Base-by-base conservation (phyloP, 2,888 invertebrate genomes). In the Xanthorhoe designata region DNA sequence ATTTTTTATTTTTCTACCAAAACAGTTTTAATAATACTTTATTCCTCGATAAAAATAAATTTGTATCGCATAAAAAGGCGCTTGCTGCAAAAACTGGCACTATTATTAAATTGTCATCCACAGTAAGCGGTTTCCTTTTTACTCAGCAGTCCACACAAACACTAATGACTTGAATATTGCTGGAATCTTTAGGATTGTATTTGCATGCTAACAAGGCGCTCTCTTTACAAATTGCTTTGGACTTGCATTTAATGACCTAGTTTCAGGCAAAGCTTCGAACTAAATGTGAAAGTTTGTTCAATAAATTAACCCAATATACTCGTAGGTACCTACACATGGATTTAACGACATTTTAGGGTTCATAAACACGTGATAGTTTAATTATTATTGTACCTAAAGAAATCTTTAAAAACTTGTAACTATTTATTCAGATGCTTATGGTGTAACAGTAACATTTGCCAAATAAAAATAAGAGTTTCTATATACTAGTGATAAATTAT, bases 121-220 rank as follows among this genome's bases (percentile, higher is more conserved):
- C 78, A 76, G 71, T 77, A 66, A 58, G 69, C 57, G 73, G 70
- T 70, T 59, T 73, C 77, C 81, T 85, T 86, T 86, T 85, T 86
- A 82, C 84, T 78, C 75, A 81, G 82, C 81, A 81, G 79, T 83
- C 76, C 76, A 77, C 77, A 79, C 85, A 86, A 88, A 85, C 85
- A 84, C 87, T 89, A 89, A 88, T 86, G 87, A 83, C 85, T 84
- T 74, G 85, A 87, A 85, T 87, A 89, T 87, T 86, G 82, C 80
- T 76, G 72, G 78, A 86, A 87, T 87, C 88, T 86, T 83, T 78
- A 76, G 84, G 79, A 84, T 83, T 84, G 84, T 78, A 87, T 88
- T 89, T 86, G 86, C 85, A 87, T 87, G 82, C 84, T 88, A 87
- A 86, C 85, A 84, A 84, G 58, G 82, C 76, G 69, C 77, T 80